Conservation (phyloP, 2,888 invertebrate species). For the Protophormia terraenovae region DNA sequence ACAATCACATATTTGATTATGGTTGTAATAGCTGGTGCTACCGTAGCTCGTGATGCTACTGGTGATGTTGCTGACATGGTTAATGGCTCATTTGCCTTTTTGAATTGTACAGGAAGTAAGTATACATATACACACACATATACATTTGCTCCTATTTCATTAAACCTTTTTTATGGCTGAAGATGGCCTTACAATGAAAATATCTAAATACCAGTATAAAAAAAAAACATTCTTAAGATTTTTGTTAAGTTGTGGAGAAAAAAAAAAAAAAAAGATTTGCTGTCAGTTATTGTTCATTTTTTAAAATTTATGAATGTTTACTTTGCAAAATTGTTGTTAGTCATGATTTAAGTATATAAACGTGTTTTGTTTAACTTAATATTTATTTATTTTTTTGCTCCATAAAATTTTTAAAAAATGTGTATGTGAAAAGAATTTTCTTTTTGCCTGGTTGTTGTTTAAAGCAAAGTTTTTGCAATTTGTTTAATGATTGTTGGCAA, state of each 20-base stretch:
- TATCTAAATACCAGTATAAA: neutral
- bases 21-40: constrained; percentile 89
- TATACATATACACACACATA: neutral
- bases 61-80: constrained; percentile 85
- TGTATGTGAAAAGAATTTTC: neutral
- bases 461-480: neutral
- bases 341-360: constrained; percentile 1
- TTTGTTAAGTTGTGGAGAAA: neutral
- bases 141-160: neutral
- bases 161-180: neutral
- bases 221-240: neutral
- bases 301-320: neutral
- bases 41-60: constrained; percentile 90
- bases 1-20: constrained; percentile 93
- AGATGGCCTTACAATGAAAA: neutral
- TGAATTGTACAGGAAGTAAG: constrained; percentile 82
- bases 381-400: neutral
- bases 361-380: neutral
- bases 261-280: neutral
- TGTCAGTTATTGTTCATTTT: neutral
- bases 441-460: neutral
- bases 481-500: neutral
- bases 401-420: neutral
- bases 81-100: constrained; percentile 83
- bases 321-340: neutral